Percentiles rank a stretch among this genome's conserved stretches.
Evolutionary conservation across 2,797 vertebrate genomes (phyloP).

Genomic region (Artibeus lituratus): DNA sequence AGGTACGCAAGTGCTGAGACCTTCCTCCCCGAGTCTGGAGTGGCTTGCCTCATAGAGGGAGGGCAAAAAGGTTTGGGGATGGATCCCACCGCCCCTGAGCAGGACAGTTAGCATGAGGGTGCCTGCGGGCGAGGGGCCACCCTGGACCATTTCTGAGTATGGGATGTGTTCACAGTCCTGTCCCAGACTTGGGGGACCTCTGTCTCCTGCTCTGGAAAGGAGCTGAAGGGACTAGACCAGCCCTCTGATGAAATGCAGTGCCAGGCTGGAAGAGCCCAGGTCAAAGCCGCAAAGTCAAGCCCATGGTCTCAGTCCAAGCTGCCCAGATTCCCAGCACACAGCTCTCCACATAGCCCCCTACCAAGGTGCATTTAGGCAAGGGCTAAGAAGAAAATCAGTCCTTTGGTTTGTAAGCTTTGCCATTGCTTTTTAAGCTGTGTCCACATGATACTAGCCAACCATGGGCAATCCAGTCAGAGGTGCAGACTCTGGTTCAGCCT

Average conservation of each 20-base stretch:
- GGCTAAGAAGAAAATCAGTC: background rate
- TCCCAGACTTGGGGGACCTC: background rate
- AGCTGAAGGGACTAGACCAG: background rate
- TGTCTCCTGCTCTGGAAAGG: background rate
- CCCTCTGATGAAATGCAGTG: background rate
- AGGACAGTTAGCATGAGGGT: background rate
- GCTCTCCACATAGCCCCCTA: background rate
- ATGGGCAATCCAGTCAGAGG: background rate
- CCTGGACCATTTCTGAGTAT: background rate
- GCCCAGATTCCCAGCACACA: background rate
- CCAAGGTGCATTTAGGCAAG: too few species aligned
- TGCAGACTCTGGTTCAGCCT: background rate
- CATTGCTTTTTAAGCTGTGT: background rate
- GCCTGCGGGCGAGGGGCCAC: background rate
- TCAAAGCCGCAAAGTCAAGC: background rate
- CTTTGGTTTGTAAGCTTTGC: background rate
- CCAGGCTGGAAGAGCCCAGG: background rate
- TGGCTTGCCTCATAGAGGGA: background rate
- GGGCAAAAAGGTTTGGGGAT: background rate
- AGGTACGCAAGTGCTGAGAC: background rate
- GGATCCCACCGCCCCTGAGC: background rate
- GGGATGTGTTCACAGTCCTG: background rate
- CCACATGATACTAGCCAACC: background rate
- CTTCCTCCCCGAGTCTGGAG: background rate
- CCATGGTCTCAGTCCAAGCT: background rate